Evolutionary conservation across 2,888 invertebrate genomes (phyloP), one percentile per base, ranked within the genome.

Genomic region (Leucophora obtusa): DNA sequence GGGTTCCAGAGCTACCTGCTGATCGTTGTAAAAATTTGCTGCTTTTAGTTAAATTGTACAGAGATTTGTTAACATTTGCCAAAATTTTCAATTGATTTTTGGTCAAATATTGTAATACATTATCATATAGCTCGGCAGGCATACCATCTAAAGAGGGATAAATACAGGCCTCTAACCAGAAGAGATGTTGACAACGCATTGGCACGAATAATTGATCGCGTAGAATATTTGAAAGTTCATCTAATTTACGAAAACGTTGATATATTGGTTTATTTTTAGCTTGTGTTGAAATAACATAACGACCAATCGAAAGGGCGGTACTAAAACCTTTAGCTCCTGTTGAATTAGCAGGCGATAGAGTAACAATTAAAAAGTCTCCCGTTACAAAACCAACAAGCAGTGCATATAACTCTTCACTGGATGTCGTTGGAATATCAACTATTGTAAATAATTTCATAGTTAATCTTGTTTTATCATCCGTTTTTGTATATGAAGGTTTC

Each of bases 141-240:
- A 90, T 33, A 0, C 88, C 89, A 73, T 85, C 53, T n/a, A 93
- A 15, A 90, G 92, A 85, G 0, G 90, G 88, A 84, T 86, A 86
- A 11, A 84, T 51, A 21, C 82, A 60, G 9, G 82, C 74, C 1
- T 83, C 76, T 84, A 91, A 87, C 21, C 81, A 68, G 71, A 88
- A 84, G 17, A 93, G 87, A 83, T 93, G 91, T 83, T 91, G 91
- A 83, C 92, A 91, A 68, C 92, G 92, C 51, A 93, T 91, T 33
- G 93, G 92, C 38, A 91, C 89, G 47, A 92, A 85, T 24, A 93
- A 83, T 70, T 91, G 88, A 82, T 93, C 91, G 84, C 93, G 93
- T 76, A 93, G 90, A 70, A 89, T 91, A 50, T 87, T 85, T 9
- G 91, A 90, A 24, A 92, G 88, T 83, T 92, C 91, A 83, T 91